Conservation (phyloP, 1,140 invertebrate genomes). For the Eufriesea mexicana region DNA sequence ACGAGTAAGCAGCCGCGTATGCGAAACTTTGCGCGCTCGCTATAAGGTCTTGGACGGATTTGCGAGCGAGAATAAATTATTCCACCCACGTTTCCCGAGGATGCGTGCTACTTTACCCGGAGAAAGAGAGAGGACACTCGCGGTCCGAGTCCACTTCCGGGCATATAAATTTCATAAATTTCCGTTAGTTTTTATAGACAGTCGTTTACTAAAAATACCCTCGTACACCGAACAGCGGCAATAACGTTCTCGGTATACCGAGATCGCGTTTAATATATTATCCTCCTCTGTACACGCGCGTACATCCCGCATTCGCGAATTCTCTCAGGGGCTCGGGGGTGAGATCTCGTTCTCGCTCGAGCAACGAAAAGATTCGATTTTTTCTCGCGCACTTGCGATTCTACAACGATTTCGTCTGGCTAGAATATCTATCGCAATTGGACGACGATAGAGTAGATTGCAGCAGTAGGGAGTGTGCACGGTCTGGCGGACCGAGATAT, state of each 20-base stretch:
- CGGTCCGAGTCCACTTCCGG: background rate
- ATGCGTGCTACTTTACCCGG: background rate
- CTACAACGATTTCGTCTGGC: slow-evolving; percentile 46
- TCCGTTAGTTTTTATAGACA: too few species aligned
- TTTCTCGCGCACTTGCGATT: background rate
- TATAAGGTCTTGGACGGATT: slow-evolving; percentile 24
- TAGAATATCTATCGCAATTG: slow-evolving; percentile 73
- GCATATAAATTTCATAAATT: background rate
- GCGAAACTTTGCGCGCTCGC: background rate
- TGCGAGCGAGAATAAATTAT: slow-evolving; percentile 45
- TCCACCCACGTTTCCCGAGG: slow-evolving; percentile 21
- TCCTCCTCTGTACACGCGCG: too few species aligned
- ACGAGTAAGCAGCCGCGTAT: too few species aligned
- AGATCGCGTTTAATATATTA: too few species aligned
- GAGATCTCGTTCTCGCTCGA: too few species aligned
- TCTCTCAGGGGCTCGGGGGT: too few species aligned
- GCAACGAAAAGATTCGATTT: background rate
- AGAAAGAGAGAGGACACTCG: slow-evolving; percentile 4
- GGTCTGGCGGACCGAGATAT: slow-evolving; percentile 75
- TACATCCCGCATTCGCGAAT: too few species aligned
- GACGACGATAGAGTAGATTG: slow-evolving; percentile 72
- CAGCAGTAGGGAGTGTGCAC: slow-evolving; percentile 71
- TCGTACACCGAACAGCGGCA: background rate
- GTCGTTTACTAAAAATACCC: too few species aligned
- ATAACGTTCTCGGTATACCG: background rate